Evolutionary conservation across 2,888 invertebrate species (phyloP).

Genomic region (Drosophila meridiana): DNA sequence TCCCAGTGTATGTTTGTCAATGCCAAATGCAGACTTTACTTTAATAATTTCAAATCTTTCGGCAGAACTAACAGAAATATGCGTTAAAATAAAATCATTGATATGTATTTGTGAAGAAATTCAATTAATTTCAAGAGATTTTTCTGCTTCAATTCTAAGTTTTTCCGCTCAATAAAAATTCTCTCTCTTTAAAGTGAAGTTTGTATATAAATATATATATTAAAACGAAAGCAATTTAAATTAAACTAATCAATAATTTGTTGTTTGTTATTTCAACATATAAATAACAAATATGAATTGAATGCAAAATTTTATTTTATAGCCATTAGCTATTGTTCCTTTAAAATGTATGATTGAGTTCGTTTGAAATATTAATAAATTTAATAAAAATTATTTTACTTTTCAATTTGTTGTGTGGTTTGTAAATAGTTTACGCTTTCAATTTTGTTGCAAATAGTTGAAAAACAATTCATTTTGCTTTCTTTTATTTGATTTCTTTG

Average conservation of each 20-base stretch:
- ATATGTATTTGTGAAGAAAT: background rate
- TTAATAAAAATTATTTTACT: constrained; percentile 33
- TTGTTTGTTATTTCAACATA: background rate
- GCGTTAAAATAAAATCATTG: background rate
- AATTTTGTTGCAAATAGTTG: constrained; percentile 7
- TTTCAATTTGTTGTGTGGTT: constrained; percentile 32
- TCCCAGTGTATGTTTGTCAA: background rate
- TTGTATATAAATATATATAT: background rate
- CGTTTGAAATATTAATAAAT: constrained; percentile 52
- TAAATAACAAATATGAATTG: background rate
- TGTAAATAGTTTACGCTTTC: constrained; percentile 23
- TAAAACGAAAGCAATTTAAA: background rate
- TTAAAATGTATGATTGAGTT: constrained; percentile 13
- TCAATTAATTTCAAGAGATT: background rate
- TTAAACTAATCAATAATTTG: background rate
- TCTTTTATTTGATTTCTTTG: constrained; percentile 19
- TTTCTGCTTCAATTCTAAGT: background rate
- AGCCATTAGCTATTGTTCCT: background rate
- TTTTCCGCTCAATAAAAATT: background rate
- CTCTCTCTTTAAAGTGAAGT: background rate
- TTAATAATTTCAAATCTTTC: background rate
- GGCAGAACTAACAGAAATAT: background rate
- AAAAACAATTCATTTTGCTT: constrained; percentile 21
- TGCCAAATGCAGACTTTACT: constrained; percentile 6
- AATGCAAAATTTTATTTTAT: background rate